Base-by-base conservation (phyloP, 2,113 vertebrate species). In the Halichoeres trimaculatus region DNA sequence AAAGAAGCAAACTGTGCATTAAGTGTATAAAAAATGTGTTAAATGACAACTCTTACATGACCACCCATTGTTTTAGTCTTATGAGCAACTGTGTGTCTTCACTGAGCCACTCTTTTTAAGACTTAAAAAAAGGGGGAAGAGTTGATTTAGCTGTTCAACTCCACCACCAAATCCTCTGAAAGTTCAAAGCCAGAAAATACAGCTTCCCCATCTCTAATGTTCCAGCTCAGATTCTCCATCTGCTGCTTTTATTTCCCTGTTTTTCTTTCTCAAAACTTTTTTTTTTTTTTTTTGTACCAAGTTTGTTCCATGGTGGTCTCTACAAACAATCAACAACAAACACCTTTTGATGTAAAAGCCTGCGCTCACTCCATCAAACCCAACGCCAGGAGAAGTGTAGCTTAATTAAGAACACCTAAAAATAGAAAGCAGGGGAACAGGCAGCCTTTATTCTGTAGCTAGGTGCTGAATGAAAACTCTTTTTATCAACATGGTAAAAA, bases 321-420 rank as follows among this genome's bases (percentile, higher is more conserved):
- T 38, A 35, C 35, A 72, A 53, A 66, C 55, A 67, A 5, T 34
- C 48, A 74, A 43, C 56, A 68, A 53, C 67, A 63, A 79, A 70
- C 51, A 67, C 61, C 52, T 72, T 30, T 68, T 65, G 20, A 70
- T 77, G 63, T 76, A 45, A 4, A 76, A 66, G 22, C n/a, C 30
- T 19, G 16, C 41, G 45, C 47, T 57, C 10, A 24, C 45, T 57
- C 56, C 30, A 68, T 78, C n/a, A 47, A 68, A 68, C 48, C 1
- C 0, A 40, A 50, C 41, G 20, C 26, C 52, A 23, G 41, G 12
- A 38, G 52, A 71, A 50, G 48, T 41, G 38, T 43, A 63, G 50
- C 43, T 79, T 79, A 85, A 79, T 85, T 85, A 80, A 54, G 55
- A 43, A 2, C 56, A 68, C 63, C 76, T 70, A 80, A 80, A 63